Conservation (phyloP, 2,797 vertebrate genomes). For the Synaphobranchus kaupii region DNA sequence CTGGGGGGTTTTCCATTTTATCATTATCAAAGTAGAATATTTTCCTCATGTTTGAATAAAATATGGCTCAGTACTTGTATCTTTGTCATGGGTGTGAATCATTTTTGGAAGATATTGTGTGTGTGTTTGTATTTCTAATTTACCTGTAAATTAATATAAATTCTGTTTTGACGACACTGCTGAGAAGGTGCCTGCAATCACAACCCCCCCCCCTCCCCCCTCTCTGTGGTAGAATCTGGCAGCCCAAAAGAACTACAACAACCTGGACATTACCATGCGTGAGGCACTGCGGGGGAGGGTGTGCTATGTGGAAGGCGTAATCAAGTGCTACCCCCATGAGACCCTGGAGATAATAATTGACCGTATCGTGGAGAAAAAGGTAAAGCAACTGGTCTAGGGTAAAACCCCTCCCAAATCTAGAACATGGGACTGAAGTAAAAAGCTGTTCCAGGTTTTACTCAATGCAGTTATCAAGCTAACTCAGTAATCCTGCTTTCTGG, state of each 20-base stretch:
- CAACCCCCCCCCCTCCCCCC: neutral
- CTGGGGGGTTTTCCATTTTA: no score
- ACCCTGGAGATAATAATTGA: slow-evolving; percentile 87
- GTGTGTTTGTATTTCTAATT: neutral
- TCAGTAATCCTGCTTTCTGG: no score
- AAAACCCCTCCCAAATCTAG: no score
- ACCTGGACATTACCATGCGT: slow-evolving; percentile 87
- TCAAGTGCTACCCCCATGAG: slow-evolving; percentile 90
- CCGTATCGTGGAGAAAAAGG: slow-evolving; percentile 88
- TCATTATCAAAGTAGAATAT: no score
- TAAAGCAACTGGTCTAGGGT: no score
- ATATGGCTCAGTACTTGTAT: neutral
- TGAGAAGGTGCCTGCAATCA: neutral
- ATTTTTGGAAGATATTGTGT: neutral
- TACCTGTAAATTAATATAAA: neutral
- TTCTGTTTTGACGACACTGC: neutral
- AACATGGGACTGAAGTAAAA: no score
- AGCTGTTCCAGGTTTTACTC: no score
- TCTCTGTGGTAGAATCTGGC: slow-evolving; percentile 84
- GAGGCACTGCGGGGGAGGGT: slow-evolving; percentile 79
- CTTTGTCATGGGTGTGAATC: neutral
- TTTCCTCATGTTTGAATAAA: neutral
- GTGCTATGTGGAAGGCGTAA: slow-evolving; percentile 85
- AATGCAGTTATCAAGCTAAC: no score
- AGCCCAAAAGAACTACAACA: slow-evolving; percentile 92